phyloP scores from a whole-genome alignment of 2,888 invertebrate species.

The Serripes groenlandicus region DNA sequence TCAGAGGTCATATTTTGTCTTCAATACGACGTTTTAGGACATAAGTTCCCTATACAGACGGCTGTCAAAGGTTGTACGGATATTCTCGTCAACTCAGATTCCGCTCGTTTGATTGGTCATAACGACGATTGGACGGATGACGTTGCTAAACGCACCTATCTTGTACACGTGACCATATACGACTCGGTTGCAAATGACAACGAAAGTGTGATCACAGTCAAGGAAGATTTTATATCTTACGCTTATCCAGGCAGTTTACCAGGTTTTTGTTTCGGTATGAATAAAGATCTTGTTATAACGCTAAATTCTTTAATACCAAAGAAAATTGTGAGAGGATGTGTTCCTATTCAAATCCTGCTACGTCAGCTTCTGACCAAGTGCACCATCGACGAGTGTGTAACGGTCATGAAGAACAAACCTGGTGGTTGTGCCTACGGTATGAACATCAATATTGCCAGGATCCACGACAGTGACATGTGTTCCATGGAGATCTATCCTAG shows the following conservation, averaged over 20 bases:
- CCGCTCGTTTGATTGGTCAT: constrained; percentile 52
- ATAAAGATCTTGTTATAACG: constrained; percentile 65
- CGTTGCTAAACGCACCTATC: constrained; percentile 59
- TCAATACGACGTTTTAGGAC: neutral
- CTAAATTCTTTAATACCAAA: constrained; percentile 67
- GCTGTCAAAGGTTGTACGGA: constrained; percentile 68
- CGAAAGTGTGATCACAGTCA: neutral
- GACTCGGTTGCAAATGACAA: neutral
- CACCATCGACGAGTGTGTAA: constrained; percentile 58
- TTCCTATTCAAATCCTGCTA: constrained; percentile 60
- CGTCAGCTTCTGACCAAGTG: constrained; percentile 63
- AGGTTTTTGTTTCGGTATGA: constrained; percentile 61
- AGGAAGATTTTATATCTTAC: constrained; percentile 57
- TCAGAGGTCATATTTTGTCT: constrained; percentile 62
- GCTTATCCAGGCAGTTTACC: constrained; percentile 68
- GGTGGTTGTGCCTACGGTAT: constrained; percentile 71
- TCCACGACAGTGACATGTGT: constrained; percentile 61
- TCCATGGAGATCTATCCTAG: constrained; percentile 66
- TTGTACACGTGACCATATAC: constrained; percentile 63
- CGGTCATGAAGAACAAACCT: constrained; percentile 52
- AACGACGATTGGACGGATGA: constrained; percentile 71
- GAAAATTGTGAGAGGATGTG: constrained; percentile 11
- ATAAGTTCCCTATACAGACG: neutral
- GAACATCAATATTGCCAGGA: constrained; percentile 67
- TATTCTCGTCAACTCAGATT: constrained; percentile 63